Percentiles rank a stretch among this genome's conserved stretches.
Conservation (phyloP, 1,140 invertebrate species). For the Mactra quadrangularis region DNA sequence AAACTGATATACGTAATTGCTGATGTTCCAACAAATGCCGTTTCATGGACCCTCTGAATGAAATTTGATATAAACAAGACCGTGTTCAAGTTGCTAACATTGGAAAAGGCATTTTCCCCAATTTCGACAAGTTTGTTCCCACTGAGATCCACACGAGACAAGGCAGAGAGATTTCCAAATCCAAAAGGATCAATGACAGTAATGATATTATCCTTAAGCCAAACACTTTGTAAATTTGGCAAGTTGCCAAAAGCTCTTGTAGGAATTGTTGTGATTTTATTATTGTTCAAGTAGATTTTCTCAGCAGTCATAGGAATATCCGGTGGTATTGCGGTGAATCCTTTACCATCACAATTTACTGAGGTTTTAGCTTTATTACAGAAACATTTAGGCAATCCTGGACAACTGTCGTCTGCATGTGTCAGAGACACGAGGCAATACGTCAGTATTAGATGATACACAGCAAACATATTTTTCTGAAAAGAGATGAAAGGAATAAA, state of each 20-base stretch:
- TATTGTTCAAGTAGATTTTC: constrained; percentile 70
- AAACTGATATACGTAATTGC: constrained; percentile 61
- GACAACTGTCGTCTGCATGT: constrained; percentile 64
- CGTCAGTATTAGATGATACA: too few relatives aligned
- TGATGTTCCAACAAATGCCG: constrained; percentile 60
- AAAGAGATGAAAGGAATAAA: too few relatives aligned
- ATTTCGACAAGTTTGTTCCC: constrained; percentile 63
- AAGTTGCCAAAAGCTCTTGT: constrained; percentile 41
- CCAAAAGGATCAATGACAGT: constrained; percentile 43
- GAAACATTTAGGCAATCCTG: constrained; percentile 60
- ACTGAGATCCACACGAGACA: constrained; percentile 50
- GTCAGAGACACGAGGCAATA: too few relatives aligned
- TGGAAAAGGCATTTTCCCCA: constrained; percentile 59
- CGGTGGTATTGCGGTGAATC: constrained; percentile 59
- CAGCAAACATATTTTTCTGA: too few relatives aligned
- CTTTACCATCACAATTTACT: constrained; percentile 71
- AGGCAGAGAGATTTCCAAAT: constrained; percentile 51
- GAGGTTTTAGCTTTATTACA: constrained; percentile 68
- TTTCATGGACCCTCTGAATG: constrained; percentile 60
- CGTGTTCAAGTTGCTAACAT: constrained; percentile 38
- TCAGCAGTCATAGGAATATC: constrained; percentile 65
- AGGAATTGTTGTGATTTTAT: constrained; percentile 56
- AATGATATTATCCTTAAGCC: constrained; percentile 63
- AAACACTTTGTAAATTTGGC: constrained; percentile 60
- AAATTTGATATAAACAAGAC: constrained; percentile 64